Evolutionary conservation across 2,797 vertebrate genomes (phyloP).

Genomic region (Myoxocephalus aenaeus): DNA sequence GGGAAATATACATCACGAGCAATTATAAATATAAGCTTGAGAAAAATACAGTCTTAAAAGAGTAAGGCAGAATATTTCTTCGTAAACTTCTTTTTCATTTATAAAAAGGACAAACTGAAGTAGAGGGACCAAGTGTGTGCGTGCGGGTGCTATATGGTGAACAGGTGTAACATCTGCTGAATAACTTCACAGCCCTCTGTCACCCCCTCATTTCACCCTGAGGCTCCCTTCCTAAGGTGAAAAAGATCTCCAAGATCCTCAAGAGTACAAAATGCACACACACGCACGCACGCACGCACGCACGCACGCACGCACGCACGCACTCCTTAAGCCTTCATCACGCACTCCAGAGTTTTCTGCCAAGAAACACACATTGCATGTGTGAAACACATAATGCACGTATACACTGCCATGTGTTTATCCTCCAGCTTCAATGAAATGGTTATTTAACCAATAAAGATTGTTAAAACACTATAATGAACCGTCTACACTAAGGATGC

Average conservation of each 20-base stretch:
- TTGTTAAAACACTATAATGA: slow-evolving; percentile 17
- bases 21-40: slow-evolving; percentile 2
- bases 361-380: slow-evolving; percentile 63
- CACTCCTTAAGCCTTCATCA: slow-evolving; percentile 30
- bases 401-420: slow-evolving; percentile 18
- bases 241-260: slow-evolving; percentile 52
- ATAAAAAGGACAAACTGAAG: slow-evolving; percentile 10
- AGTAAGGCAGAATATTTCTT: background rate
- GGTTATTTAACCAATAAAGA: slow-evolving; percentile 15
- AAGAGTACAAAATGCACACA: slow-evolving; percentile 37
- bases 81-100: background rate
- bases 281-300: slow-evolving; percentile 38
- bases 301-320: slow-evolving; percentile 33
- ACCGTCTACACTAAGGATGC: background rate
- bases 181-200: slow-evolving; percentile 57
- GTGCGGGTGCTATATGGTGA: slow-evolving; percentile 41
- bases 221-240: slow-evolving; percentile 48
- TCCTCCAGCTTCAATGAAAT: slow-evolving; percentile 25
- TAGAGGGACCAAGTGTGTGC: slow-evolving; percentile 15
- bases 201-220: slow-evolving; percentile 46
- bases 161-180: slow-evolving; percentile 76
- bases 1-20: background rate
- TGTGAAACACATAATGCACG: slow-evolving; percentile 55
- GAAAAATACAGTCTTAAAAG: slow-evolving; percentile 13
- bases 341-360: slow-evolving; percentile 45